These are phyloP conservation scores for Lucilia sericata DNA, from an alignment of 1,140 invertebrate species.

Conservation along the genomic window DNA sequence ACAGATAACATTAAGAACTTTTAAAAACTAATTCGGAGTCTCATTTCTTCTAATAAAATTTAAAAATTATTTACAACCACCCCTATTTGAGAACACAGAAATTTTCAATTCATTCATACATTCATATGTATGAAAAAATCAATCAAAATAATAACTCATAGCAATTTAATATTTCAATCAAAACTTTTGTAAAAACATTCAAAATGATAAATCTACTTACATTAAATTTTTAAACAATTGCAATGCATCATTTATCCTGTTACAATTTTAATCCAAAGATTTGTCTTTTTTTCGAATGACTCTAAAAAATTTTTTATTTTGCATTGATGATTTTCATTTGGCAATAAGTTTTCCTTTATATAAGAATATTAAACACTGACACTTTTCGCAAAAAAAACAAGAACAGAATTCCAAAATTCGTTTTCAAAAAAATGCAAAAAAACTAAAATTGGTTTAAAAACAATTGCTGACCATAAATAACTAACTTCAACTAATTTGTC, in stretches of 20 bases:
- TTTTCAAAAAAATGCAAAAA: neutral
- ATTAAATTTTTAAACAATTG: no score
- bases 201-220: neutral
- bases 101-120: no score
- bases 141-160: no score
- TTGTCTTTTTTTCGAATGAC: neutral
- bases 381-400: neutral
- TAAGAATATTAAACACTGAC: neutral
- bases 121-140: no score
- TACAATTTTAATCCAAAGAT: neutral
- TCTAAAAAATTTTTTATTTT: neutral
- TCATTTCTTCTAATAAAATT: no score
- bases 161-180: neutral
- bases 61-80: no score
- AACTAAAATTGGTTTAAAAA: neutral
- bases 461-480: constrained; percentile 6
- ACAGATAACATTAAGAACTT: no score
- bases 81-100: no score
- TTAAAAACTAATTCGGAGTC: no score
- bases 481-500: constrained; percentile 11
- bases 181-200: neutral
- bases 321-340: neutral
- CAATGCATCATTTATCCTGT: no score
- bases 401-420: neutral
- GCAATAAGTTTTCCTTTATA: neutral